phyloP scores from a whole-genome alignment of 2,888 invertebrate genomes.

The Zhuqinia jingwanae region DNA sequence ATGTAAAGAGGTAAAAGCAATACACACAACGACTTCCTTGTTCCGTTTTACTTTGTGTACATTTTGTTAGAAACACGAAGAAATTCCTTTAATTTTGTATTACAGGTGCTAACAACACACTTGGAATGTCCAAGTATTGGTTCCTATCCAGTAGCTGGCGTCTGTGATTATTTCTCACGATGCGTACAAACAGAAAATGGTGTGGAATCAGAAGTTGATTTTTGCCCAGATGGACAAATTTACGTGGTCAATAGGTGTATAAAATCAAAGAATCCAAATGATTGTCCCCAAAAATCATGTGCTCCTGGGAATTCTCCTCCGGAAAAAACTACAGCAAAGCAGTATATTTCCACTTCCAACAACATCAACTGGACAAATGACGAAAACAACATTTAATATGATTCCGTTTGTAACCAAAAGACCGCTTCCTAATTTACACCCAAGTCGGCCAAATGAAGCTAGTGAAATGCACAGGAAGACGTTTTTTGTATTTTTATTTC shows the following conservation, averaged over 20 bases:
- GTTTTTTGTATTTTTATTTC: constrained; percentile 8
- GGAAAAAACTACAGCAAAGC: not conserved
- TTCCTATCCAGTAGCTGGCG: constrained; percentile 53
- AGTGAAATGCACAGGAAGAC: not conserved
- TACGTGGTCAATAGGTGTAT: constrained; percentile 59
- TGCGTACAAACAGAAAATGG: constrained; percentile 48
- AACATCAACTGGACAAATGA: not conserved
- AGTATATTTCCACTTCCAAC: too few species aligned
- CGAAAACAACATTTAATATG: not conserved
- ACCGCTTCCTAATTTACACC: constrained; percentile 5
- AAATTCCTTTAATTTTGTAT: not conserved
- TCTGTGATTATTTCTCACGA: constrained; percentile 48
- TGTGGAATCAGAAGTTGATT: constrained; percentile 48
- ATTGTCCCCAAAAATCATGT: constrained; percentile 68
- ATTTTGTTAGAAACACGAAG: not conserved
- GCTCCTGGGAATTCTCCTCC: not conserved
- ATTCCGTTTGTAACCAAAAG: not conserved
- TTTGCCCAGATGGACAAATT: constrained; percentile 63
- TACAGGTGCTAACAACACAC: constrained; percentile 48
- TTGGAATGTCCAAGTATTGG: constrained; percentile 63
- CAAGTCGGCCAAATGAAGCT: constrained; percentile 7
- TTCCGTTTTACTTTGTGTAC: not conserved
- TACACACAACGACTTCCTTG: not conserved
- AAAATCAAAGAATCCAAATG: constrained; percentile 25
- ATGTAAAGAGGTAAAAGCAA: constrained; percentile 20